Evolutionary conservation across 2,888 invertebrate genomes (phyloP).

Genomic region (Smittia sp.): DNA sequence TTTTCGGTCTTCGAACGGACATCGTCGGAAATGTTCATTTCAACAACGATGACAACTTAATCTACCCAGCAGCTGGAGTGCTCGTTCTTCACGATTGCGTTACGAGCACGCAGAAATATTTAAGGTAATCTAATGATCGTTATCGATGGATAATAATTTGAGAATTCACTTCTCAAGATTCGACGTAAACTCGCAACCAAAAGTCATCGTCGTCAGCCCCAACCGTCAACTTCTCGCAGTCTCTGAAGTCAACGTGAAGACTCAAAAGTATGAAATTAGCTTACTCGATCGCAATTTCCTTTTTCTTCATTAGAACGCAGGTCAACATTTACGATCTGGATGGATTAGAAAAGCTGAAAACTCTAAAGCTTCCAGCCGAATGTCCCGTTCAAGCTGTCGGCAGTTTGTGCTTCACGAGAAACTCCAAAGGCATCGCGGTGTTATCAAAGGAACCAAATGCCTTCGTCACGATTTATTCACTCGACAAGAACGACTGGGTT

Average conservation of each 20-base stretch:
- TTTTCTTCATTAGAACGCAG: conserved; percentile 41
- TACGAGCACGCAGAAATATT: conserved; percentile 69
- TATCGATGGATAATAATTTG: too few relatives aligned
- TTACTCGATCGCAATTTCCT: too few relatives aligned
- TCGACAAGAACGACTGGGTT: conserved; percentile 67
- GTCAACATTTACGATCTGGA: conserved; percentile 64
- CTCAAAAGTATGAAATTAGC: conserved; percentile 25
- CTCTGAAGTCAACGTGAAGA: conserved; percentile 45
- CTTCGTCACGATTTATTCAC: conserved; percentile 67
- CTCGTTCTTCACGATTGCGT: conserved; percentile 71
- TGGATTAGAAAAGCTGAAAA: conserved; percentile 67
- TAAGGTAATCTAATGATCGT: too few relatives aligned
- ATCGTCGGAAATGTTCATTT: conserved; percentile 70
- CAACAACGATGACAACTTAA: conserved; percentile 68
- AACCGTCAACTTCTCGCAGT: conserved; percentile 51
- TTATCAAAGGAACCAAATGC: conserved; percentile 76
- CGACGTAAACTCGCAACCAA: conserved; percentile 49
- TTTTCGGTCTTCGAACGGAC: conserved; percentile 51
- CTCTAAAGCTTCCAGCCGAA: conserved; percentile 63
- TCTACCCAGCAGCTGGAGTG: conserved; percentile 77
- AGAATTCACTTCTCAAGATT: too few relatives aligned
- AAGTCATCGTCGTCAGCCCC: conserved; percentile 49
- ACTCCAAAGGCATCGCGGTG: conserved; percentile 75
- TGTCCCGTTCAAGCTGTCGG: conserved; percentile 64
- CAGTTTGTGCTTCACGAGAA: conserved; percentile 73